phyloP scores from a whole-genome alignment of 2,797 vertebrate genomes.

The Darevskia nairensis region DNA sequence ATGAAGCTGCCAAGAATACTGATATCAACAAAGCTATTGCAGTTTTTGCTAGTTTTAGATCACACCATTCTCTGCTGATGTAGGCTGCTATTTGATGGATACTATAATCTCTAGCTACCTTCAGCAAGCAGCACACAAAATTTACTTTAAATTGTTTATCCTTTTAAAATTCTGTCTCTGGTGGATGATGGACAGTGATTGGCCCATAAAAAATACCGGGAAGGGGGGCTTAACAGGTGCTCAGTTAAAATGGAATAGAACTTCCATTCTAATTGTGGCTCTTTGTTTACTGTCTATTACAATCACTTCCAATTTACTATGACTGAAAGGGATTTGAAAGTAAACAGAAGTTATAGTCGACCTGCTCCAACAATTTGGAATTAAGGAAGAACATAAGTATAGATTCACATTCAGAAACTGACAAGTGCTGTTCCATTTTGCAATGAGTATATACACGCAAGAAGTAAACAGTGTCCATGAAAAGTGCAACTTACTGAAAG shows the following conservation, averaged over 20 bases:
- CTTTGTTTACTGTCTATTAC: conserved; percentile 49
- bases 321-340: conserved; percentile 56
- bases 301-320: conserved; percentile 48
- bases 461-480: conserved; percentile 3
- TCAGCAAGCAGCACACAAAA: conserved; percentile 59
- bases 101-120: conserved; percentile 69
- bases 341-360: conserved; percentile 51
- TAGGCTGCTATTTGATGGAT: conserved; percentile 70
- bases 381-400: conserved; percentile 52
- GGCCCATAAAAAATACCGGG: conserved; percentile 50
- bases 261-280: conserved; percentile 42
- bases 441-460: not conserved
- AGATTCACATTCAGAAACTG: conserved; percentile 23
- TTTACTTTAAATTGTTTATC: conserved; percentile 71
- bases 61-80: conserved; percentile 56
- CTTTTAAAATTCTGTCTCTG: conserved; percentile 69
- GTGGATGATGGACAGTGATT: conserved; percentile 50
- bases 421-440: conserved; percentile 21
- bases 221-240: conserved; percentile 60
- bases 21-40: conserved; percentile 59
- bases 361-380: conserved; percentile 58
- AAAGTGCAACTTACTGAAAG: conserved; percentile 13
- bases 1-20: conserved; percentile 66
- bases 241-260: conserved; percentile 37
- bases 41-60: conserved; percentile 67